Evolutionary conservation across 2,888 invertebrate genomes (phyloP), one percentile per base, ranked within the genome.

Genomic region (Eristalis pertinax): DNA sequence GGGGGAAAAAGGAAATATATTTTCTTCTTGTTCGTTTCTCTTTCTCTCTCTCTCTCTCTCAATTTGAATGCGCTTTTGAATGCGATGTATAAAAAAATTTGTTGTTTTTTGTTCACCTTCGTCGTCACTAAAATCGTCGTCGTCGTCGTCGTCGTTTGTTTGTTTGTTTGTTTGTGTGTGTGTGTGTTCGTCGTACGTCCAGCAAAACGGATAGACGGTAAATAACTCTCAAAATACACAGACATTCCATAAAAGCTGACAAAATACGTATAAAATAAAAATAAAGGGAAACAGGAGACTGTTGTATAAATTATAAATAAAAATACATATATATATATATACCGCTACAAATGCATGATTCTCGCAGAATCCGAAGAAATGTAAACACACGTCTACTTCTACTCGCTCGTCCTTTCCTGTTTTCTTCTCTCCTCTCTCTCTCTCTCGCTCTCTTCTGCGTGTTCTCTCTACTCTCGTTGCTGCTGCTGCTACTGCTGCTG

Each of bases 241-340:
- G 78, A 86, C 86, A 86, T 87, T 87, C n/a, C n/a, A n/a, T n/a
- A n/a, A n/a, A 87, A 84, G 84, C 87, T 79, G 84, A 86, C 86
- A 83, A 87, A n/a, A 76, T 43, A 78, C 50, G 38, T 72, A 72
- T 38, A 79, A 62, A 82, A 76, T 70, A 73, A 50, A 72, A 74
- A 75, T 19, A 41, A 70, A 76, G 41, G 35, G 68, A 63, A 77
- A 77, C 70, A 60, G 87, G 79, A 87, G 84, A 76, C 78, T 69
- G 63, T 82, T 82, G 69, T 82, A 78, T 75, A 84, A 87, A 84
- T 79, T 78, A 87, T 84, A 87, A 84, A 84, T 83, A 76, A 83
- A 78, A 86, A 83, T 81, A 86, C 76, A 76, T 65, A 82, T 86
- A 68, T 50, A 77, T 77, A 74, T 67, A 77, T 85, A 83, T 84